Base-by-base conservation (phyloP, 2,888 invertebrate genomes). In the Oscheius onirici region DNA sequence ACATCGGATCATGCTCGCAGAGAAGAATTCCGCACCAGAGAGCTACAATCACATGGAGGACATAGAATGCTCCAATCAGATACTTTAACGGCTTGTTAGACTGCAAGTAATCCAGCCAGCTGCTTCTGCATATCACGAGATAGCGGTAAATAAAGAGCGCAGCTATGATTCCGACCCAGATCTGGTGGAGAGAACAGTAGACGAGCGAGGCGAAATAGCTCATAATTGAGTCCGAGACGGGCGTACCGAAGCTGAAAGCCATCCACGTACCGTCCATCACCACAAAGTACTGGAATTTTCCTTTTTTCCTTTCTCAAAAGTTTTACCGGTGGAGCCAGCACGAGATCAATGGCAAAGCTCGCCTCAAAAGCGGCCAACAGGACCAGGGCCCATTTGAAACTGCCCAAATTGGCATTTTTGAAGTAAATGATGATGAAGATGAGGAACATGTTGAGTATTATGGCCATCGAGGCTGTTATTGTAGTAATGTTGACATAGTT, bases 151-250 rank as follows among this genome's bases (percentile, higher is more conserved):
- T 13, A 13, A 52, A 52, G 13, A 57, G 24, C n/a, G 28, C 57
- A 34, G 40, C 57, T 28, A 57, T 34, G 24, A 57, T 52, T 17
- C 57, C 57, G 24, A 57, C 28, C 34, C 34, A 57, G 34, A 57
- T 34, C 34, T 57, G 57, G 28, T 57, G 57, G 10, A 34, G 40
- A 8, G 57, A 57, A 34, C 28, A 57, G 20, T 57, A 57, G 24
- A 57, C 20, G 10, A 26, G n/a, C 24, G 52, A 52, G 13, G 52
- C 52, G 26, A 52, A 17, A 24, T 52, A 52, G 52, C 52, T 52
- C 52, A 52, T 52, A 22, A 52, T 52, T 3, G n/a, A 13, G 24
- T 52, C 52, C n/a, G 52, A 52, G 13, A 52, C 13, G 13, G 52
- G 52, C 13, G 52, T 52, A 6, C 22, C 52, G 22, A 52, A 52